Percentiles rank a stretch among this genome's conserved stretches.
Evolutionary conservation across 2,113 vertebrate genomes (phyloP).

Genomic region (Pollimyrus isidori): DNA sequence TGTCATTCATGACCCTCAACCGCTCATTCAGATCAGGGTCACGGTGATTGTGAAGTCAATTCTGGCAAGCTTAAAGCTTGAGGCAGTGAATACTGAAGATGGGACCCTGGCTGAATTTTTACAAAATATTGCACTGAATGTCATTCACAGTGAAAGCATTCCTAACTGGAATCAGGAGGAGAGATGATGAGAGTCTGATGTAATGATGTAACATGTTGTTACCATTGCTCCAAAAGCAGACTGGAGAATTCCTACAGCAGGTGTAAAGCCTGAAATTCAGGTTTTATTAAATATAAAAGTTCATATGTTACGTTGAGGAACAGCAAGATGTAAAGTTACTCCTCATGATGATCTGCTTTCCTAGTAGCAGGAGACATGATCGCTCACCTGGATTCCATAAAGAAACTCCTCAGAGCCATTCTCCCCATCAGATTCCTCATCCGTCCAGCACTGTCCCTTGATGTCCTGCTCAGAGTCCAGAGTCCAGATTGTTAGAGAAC

Average conservation of each 20-base stretch:
- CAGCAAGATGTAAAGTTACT: neutral
- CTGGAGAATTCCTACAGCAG: neutral
- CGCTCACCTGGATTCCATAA: conserved; percentile 87
- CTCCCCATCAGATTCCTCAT: conserved; percentile 97
- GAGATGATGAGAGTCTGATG: neutral
- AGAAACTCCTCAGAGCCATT: conserved; percentile 96
- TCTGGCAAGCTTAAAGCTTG: neutral
- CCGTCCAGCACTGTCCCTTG: conserved; percentile 95
- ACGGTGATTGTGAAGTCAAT: neutral
- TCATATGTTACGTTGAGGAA: neutral
- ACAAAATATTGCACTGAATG: neutral
- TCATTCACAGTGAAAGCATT: neutral
- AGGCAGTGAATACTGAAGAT: neutral
- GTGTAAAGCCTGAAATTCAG: neutral
- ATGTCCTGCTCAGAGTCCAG: conserved; percentile 67
- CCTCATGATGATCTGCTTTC: neutral
- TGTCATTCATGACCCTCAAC: neutral
- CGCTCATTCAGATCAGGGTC: neutral
- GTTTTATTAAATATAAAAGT: neutral
- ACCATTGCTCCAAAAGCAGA: neutral
- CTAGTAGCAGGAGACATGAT: accelerated
- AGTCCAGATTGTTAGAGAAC: neutral
- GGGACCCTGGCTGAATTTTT: neutral
- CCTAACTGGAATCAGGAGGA: neutral
- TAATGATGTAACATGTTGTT: neutral